A percentile compares a stretch with the other conserved stretches of the same genome.
Conservation (phyloP, 2,113 vertebrate genomes). For the Australoheros scitulus region DNA sequence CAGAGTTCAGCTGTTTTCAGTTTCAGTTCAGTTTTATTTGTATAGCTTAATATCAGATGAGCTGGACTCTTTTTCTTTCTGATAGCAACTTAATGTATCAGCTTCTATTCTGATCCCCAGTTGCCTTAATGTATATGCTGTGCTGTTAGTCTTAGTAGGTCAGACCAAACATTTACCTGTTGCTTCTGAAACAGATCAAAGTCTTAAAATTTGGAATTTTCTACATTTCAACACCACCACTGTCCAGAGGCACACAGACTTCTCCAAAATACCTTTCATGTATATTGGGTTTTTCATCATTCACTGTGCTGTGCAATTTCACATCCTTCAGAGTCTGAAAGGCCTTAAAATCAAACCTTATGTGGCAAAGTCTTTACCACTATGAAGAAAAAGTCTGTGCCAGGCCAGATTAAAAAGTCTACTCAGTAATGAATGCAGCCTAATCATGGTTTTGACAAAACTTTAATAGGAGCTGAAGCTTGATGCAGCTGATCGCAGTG, state of each 20-base stretch:
- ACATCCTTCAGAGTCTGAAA: neutral
- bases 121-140: neutral
- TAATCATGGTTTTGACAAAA: neutral
- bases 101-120: neutral
- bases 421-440: accelerated
- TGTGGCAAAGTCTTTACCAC: accelerated
- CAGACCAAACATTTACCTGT: neutral
- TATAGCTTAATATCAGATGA: neutral
- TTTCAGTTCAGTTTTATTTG: neutral
- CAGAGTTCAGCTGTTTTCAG: neutral
- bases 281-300: neutral
- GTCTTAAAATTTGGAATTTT: neutral
- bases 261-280: neutral
- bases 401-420: neutral
- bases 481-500: neutral
- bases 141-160: neutral
- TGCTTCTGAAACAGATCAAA: neutral
- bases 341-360: neutral
- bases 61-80: neutral
- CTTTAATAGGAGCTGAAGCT: neutral
- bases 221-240: neutral
- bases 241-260: accelerated
- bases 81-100: neutral
- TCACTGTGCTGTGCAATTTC: neutral
- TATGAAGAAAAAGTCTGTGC: neutral